Conservation (phyloP, 64 coral and sea anemone species). For the Montipora capricornis region DNA sequence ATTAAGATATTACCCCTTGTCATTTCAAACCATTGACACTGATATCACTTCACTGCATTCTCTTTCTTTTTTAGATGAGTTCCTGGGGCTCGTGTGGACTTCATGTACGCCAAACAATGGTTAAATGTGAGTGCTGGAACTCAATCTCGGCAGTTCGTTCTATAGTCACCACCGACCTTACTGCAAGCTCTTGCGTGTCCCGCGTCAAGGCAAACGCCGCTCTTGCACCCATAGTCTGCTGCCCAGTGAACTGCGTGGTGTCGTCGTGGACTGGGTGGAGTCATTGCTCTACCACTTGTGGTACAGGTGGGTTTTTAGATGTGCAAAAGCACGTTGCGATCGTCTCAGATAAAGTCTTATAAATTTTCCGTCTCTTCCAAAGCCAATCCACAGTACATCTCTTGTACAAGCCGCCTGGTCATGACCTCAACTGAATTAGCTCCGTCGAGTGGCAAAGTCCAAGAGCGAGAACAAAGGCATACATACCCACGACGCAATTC, state of each 20-base stretch:
- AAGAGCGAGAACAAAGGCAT: no score
- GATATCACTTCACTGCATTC: not conserved
- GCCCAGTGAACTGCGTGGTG: slow-evolving; percentile 83
- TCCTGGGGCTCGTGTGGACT: slow-evolving; percentile 78
- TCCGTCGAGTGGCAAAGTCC: no score
- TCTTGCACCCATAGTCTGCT: slow-evolving; percentile 87
- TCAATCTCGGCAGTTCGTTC: slow-evolving; percentile 57
- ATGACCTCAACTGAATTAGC: no score
- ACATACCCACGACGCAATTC: no score
- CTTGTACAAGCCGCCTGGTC: no score
- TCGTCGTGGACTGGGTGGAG: slow-evolving; percentile 74
- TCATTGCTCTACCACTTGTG: slow-evolving; percentile 85
- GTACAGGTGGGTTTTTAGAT: slow-evolving; percentile 60
- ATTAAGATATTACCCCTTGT: no score
- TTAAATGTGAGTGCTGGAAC: slow-evolving; percentile 75
- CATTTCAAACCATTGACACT: not conserved
- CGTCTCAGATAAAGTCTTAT: not conserved
- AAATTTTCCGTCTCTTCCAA: no score
- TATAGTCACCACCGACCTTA: slow-evolving; percentile 67
- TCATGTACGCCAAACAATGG: slow-evolving; percentile 79
- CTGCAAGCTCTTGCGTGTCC: slow-evolving; percentile 81
- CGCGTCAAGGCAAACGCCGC: slow-evolving; percentile 36
- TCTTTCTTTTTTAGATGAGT: slow-evolving; percentile 61
- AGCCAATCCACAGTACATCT: no score
- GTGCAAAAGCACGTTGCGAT: not conserved